These are phyloP conservation scores for Eunapius fragilis DNA, from an alignment of 37 sponge, comb jelly and placozoan genomes.

Conservation along the genomic window DNA sequence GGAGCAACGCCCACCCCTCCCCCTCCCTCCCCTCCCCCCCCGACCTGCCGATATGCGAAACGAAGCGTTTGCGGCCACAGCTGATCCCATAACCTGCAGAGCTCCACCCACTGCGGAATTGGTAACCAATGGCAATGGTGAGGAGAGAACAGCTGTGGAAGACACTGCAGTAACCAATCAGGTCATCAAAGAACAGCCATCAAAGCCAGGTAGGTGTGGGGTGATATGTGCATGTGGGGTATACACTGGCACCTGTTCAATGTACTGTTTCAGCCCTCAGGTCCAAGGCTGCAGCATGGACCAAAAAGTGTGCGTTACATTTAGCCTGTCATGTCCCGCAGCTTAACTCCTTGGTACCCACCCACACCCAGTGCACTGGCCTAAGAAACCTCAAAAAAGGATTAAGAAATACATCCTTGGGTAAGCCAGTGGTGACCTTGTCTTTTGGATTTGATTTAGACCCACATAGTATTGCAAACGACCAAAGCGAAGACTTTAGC, in stretches of 20 bases:
- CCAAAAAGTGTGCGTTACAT: not conserved
- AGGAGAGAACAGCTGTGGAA: not conserved
- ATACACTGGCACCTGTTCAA: not conserved
- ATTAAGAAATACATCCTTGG: constrained; percentile 51
- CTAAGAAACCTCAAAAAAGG: constrained; percentile 37
- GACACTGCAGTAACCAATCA: not conserved
- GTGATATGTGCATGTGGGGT: not conserved
- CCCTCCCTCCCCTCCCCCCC: not conserved
- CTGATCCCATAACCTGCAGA: not conserved
- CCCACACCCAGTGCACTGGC: not conserved
- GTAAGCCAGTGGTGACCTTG: not conserved
- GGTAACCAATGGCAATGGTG: not conserved
- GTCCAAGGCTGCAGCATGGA: not conserved
- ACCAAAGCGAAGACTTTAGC: constrained; percentile 44
- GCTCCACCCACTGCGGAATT: not conserved
- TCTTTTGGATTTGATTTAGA: not conserved
- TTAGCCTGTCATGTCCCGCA: not conserved
- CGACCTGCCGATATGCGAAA: not conserved
- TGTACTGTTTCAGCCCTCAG: not conserved
- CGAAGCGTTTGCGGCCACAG: too few species aligned
- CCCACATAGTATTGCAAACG: constrained; percentile 39
- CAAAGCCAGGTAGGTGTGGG: not conserved
- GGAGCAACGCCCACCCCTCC: not conserved
- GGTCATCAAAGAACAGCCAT: not conserved
- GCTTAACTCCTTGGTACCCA: not conserved